Percentiles rank a stretch among this genome's conserved stretches.
Conservation (phyloP, 2,797 vertebrate species). For the Adrianichthys oophorus region DNA sequence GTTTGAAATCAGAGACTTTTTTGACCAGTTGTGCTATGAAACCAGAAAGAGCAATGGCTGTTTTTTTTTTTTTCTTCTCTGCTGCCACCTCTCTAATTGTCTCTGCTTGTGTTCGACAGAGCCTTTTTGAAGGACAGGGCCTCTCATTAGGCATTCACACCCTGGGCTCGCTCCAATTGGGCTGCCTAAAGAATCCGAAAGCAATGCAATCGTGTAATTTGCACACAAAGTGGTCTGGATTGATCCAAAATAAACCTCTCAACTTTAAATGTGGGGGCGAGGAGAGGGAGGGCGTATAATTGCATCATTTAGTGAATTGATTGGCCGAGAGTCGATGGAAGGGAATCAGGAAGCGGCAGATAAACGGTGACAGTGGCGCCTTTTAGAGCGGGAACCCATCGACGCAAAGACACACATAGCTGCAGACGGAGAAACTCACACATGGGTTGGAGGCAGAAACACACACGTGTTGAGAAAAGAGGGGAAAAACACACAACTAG, state of each 20-base stretch:
- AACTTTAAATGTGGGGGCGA: conserved; percentile 87
- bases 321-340: conserved; percentile 91
- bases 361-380: conserved; percentile 85
- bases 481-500: conserved; percentile 17
- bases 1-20: no score
- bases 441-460: conserved; percentile 17
- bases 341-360: conserved; percentile 92
- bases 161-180: conserved; percentile 81
- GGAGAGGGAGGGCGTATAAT: conserved; percentile 87
- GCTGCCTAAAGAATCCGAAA: conserved; percentile 87
- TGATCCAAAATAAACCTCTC: conserved; percentile 97
- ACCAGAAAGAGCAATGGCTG: conserved; percentile 20
- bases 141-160: conserved; percentile 82
- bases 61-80: conserved; percentile 13
- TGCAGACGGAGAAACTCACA: conserved; percentile 21
- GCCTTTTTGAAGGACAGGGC: conserved; percentile 74
- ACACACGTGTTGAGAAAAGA: conserved; percentile 20
- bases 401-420: conserved; percentile 45
- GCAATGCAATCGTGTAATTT: conserved; percentile 92
- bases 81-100: conserved; percentile 55
- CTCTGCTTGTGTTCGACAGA: conserved; percentile 54
- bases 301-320: conserved; percentile 99
- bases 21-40: no score
- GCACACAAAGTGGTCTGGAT: conserved; percentile 95
- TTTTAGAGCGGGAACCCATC: conserved; percentile 77